Base-by-base conservation (phyloP, 2,888 invertebrate genomes). In the Drosophila gaucha region DNA sequence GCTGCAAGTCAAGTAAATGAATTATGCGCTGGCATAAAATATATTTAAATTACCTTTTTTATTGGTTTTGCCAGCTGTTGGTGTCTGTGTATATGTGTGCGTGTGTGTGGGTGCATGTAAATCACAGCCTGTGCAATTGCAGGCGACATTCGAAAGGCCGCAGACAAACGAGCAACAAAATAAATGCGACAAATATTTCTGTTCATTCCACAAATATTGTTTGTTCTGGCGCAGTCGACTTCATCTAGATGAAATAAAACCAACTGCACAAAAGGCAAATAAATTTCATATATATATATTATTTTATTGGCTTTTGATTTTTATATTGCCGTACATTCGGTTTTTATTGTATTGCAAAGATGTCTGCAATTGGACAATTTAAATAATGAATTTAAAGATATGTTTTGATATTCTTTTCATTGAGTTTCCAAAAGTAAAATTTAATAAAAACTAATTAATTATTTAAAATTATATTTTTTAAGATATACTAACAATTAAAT, bases 231-330 rank as follows among this genome's bases (percentile, higher is more conserved):
- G 22, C 36, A 44, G 20, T 38, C 41, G 18, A 41, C 31, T 36
- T 38, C 46, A 50, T 39, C 35, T 46, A 44, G 47, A 44, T 30
- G 54, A 52, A 16, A 55, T 28, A 35, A 51, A 46, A 30, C 16
- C 20, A 46, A 46, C 12, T 36, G 35, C 41, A 47, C 30, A 52
- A 41, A 39, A 9, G 28, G 12, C 38, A 74, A 62, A 71, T 65
- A 66, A 66, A 80, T 80, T 57, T 54, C 6, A 58, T 65, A 60
- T 66, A 58, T 65, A 60, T 66, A 66, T 63, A 56, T 63, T 18
- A 65, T 64, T 85, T 83, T 83, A 79, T 86, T 63, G 66, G 51
- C 67, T 67, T 78, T 84, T 65, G 68, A 78, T 66, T 84, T 58
- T 39, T 50, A 49, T 58, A 65, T 64, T 78, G 72, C 51, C 44